These are phyloP conservation scores for Nomada hirtipes DNA, from an alignment of 2,888 invertebrate genomes.

Conservation along the genomic window DNA sequence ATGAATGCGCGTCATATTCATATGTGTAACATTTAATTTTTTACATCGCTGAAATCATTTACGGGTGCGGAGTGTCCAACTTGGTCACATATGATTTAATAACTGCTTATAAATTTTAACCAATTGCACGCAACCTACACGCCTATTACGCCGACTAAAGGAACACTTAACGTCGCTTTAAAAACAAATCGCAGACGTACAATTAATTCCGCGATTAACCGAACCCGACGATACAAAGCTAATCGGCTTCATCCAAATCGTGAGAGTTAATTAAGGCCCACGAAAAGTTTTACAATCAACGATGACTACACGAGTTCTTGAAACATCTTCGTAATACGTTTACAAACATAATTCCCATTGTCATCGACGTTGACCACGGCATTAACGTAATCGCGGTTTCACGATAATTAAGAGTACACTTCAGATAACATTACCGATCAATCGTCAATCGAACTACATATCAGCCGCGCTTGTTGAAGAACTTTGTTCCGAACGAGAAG, in stretches of 20 bases:
- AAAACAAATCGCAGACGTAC: background rate
- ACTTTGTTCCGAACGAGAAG: background rate
- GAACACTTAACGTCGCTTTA: background rate
- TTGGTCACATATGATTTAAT: background rate
- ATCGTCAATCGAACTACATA: slow-evolving; percentile 15
- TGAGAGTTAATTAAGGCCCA: background rate
- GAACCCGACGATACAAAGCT: background rate
- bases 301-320: background rate
- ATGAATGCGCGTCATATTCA: background rate
- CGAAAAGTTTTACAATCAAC: background rate
- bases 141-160: background rate
- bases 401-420: slow-evolving; percentile 21
- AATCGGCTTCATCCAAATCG: background rate
- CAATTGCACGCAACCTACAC: background rate
- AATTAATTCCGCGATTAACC: background rate
- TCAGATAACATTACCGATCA: background rate
- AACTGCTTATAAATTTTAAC: background rate
- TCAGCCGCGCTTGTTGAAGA: background rate
- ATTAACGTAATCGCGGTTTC: background rate
- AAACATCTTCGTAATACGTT: background rate
- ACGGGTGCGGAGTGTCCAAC: background rate
- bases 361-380: background rate
- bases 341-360: slow-evolving; percentile 1
- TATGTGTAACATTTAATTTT: background rate
- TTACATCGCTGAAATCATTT: background rate